Conservation (phyloP, 2,113 vertebrate genomes). For the Otocyon megalotis region DNA sequence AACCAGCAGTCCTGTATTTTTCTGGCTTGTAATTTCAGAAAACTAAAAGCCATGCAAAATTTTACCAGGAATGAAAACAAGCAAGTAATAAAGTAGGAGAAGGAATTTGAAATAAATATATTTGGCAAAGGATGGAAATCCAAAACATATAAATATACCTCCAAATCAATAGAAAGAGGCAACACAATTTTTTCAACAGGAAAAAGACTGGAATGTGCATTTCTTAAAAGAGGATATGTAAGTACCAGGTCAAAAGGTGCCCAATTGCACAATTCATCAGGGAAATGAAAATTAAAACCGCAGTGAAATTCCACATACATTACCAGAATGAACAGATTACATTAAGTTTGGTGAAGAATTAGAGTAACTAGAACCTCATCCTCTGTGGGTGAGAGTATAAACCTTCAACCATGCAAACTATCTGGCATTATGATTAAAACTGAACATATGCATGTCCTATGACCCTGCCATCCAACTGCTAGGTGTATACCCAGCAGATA, state of each 20-base stretch:
- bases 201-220: background rate
- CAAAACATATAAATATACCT: background rate
- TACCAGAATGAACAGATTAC: background rate
- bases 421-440: background rate
- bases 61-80: background rate
- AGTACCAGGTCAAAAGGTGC: background rate
- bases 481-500: background rate
- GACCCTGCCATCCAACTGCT: background rate
- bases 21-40: background rate
- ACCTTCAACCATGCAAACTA: background rate
- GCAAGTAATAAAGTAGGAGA: background rate
- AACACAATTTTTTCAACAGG: background rate
- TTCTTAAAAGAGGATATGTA: constrained; percentile 4
- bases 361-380: background rate
- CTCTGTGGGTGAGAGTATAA: background rate
- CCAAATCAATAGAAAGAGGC: background rate
- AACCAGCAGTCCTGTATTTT: background rate
- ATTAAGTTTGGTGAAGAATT: background rate
- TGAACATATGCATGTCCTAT: background rate
- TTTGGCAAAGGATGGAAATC: background rate
- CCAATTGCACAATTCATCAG: background rate
- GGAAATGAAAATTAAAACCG: background rate
- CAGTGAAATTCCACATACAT: background rate
- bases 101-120: constrained; percentile 23
- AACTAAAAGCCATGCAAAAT: background rate